phyloP scores from a whole-genome alignment of 2,113 vertebrate genomes.

The Shinisaurus crocodilurus region DNA sequence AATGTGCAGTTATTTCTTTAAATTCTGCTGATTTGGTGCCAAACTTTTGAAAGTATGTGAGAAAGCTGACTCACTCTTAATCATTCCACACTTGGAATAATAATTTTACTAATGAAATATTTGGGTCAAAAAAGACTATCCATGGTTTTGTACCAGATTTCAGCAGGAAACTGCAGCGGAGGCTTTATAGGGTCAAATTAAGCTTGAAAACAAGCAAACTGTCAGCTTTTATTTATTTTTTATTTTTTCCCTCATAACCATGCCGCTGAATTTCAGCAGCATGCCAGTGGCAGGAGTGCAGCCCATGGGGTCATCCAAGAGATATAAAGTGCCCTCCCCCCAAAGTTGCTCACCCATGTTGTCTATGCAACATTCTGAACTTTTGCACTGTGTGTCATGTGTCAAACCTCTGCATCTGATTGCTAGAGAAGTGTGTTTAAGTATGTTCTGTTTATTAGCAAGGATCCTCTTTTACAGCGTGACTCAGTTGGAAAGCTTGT shows the following conservation, averaged over 20 bases:
- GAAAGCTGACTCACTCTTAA: not conserved
- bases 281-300: too few species aligned
- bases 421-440: not conserved
- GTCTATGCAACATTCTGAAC: not conserved
- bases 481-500: constrained; percentile 7
- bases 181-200: too few species aligned
- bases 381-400: rapidly evolving
- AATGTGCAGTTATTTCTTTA: not conserved
- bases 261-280: too few species aligned
- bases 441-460: not conserved
- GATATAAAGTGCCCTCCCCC: too few species aligned
- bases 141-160: too few species aligned
- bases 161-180: too few species aligned
- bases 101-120: not conserved
- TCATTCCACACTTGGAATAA: not conserved
- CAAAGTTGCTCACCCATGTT: not conserved
- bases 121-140: not conserved
- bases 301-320: too few species aligned
- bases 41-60: constrained; percentile 9
- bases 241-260: too few species aligned
- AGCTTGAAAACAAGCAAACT: too few species aligned
- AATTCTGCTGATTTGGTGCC: not conserved
- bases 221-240: too few species aligned
- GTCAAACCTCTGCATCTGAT: not conserved
- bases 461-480: not conserved